These are phyloP conservation scores for Lymantria monacha DNA, from an alignment of 2,888 invertebrate genomes.

Conservation along the genomic window DNA sequence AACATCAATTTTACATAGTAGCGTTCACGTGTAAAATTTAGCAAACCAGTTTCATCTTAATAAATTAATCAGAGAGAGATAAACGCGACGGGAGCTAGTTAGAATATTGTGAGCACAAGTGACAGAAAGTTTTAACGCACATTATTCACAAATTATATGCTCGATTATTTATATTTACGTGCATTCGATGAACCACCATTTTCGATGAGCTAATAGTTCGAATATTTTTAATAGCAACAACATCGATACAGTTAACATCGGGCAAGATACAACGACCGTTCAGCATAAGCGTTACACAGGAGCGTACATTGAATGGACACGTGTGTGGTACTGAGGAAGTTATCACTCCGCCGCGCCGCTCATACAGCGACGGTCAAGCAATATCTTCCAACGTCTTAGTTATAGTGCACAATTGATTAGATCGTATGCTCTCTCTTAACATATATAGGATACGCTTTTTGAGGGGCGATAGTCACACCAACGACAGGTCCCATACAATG, in stretches of 20 bases:
- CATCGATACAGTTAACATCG: conserved; percentile 53
- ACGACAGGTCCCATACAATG: conserved; percentile 45
- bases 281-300: conserved; percentile 67
- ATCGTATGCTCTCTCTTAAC: conserved; percentile 50
- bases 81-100: conserved; percentile 30
- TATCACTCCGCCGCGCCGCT: neutral
- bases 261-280: conserved; percentile 49
- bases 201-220: conserved; percentile 57
- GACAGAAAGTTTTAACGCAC: conserved; percentile 48
- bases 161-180: conserved; percentile 36
- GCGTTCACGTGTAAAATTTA: conserved; percentile 55
- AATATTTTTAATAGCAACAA: conserved; percentile 57
- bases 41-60: conserved; percentile 41
- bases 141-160: conserved; percentile 38
- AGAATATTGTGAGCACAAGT: conserved; percentile 41
- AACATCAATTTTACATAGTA: conserved; percentile 72
- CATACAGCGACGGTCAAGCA: neutral
- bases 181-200: conserved; percentile 57
- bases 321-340: conserved; percentile 24
- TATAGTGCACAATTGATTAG: conserved; percentile 13
- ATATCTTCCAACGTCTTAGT: neutral
- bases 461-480: conserved; percentile 74
- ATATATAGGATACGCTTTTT: conserved; percentile 61
- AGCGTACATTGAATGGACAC: conserved; percentile 47
- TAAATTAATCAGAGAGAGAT: conserved; percentile 36